These are phyloP conservation scores for Magallana gigas DNA, from an alignment of 1,140 invertebrate genomes.

Conservation along the genomic window DNA sequence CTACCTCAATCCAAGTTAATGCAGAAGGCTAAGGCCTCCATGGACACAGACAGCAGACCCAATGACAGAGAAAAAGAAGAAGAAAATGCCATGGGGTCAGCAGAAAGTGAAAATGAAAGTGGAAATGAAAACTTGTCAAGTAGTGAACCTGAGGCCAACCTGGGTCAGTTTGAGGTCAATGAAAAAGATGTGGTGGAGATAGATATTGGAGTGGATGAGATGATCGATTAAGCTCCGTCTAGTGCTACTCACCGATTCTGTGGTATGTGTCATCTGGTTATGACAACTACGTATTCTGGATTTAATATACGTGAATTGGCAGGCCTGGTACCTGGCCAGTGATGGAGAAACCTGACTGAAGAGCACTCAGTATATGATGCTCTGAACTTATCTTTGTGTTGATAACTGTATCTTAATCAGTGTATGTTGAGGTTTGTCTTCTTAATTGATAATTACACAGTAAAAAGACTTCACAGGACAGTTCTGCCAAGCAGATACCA, in stretches of 20 bases:
- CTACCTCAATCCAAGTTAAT: conserved; percentile 49
- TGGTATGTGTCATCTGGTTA: background rate
- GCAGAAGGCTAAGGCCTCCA: background rate
- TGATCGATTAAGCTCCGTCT: conserved; percentile 1
- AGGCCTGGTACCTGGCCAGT: background rate
- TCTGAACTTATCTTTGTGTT: background rate
- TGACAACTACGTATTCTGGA: background rate
- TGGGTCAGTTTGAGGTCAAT: conserved; percentile 5
- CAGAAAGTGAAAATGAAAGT: conserved; percentile 43
- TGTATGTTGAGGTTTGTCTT: background rate
- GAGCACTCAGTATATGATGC: too few relatives aligned
- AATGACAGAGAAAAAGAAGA: background rate
- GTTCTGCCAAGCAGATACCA: background rate
- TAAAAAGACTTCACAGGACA: background rate
- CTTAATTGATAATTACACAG: background rate
- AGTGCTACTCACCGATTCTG: background rate
- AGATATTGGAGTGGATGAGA: conserved; percentile 39
- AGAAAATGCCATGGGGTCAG: background rate
- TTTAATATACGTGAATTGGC: background rate
- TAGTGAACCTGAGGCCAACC: background rate
- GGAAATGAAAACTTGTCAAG: background rate
- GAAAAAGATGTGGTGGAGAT: conserved; percentile 29
- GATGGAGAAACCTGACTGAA: too few relatives aligned
- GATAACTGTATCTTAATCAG: background rate
- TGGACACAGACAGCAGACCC: background rate